Evolutionary conservation across 2,797 vertebrate species (phyloP), one percentile per base, ranked within the genome.

Genomic region (Schizopygopsis pylzovi): DNA sequence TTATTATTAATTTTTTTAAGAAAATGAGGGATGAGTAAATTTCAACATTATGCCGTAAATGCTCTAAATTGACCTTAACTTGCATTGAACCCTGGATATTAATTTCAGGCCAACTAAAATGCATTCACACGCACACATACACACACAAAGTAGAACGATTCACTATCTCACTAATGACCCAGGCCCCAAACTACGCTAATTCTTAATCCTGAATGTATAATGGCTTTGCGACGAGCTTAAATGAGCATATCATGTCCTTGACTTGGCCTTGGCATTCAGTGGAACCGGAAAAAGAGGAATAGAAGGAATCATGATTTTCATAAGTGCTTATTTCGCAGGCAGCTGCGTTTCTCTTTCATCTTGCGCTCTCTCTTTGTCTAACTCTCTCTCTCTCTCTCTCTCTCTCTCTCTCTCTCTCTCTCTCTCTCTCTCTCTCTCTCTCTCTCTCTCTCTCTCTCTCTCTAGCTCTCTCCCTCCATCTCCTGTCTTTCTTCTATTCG

Each of bases 161-260:
- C 33, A 16, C 52, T 52, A 52, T 77, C 81, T 81, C 82, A 85
- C 83, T 88, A 89, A 89, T 88, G 85, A 87, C 71, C 61, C 82
- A 83, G 79, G 67, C 85, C 59, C 82, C 45, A 82, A 72, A 87
- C 84, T 78, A 39, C 68, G 78, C 82, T 72, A 70, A 85, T 84
- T 79, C 56, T 25, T 88, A 82, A 89, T 88, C 82, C 84, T 71
- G 75, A 43, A 87, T 72, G 28, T 84, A 63, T 79, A 84, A 87
- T 81, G 54, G 84, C 84, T 88, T 82, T 79, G 61, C 47, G 75
- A 86, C 77, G 76, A 83, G 41, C 63, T 85, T 83, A 61, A 86
- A 87, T 71, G 78, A 87, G 86, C 76, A 86, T 70, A 75, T 77
- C 28, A 47, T 61, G 89, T 80, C 89, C 88, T 90, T 90, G 84